Evolutionary conservation across 2,888 invertebrate species (phyloP), one percentile per base, ranked within the genome.

Genomic region (Andrena flavipes): DNA sequence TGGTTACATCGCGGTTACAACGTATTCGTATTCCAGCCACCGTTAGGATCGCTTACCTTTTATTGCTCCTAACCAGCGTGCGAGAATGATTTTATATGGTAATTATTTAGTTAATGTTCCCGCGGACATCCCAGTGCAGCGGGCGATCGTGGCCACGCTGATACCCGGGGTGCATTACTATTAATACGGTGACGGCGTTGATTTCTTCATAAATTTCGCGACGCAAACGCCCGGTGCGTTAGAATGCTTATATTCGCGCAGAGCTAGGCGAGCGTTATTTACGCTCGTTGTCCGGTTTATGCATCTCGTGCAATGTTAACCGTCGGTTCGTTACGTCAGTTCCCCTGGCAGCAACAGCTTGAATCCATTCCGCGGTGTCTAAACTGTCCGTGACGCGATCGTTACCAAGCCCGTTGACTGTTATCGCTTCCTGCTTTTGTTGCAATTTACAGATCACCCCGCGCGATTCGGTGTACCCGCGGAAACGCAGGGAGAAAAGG

Each of bases 81-180:
- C 70, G 56, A 74, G 87, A 71, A 87, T 75, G 76, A 80, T 70
- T 80, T 77, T 86, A 86, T 80, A 76, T 59, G n/a, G 20, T 65
- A 72, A 87, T 87, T 79, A 87, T 86, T 85, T 86, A 71, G 75
- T 59, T 77, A 80, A 80, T 71, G 80, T 30, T 30, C 48, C 10
- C 60, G 48, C n/a, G 49, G 42, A 54, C 81, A 42, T 68, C 23
- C 30, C 13, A 8, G 29, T 20, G 20, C 23, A 68, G 33, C 26
- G 10, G 63, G 65, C 35, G 63, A 68, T 56, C 76, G 62, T 42
- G 64, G 60, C 16, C 26, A 2, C 42, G 59, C 42, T 56, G 71
- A 70, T 64, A 70, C 68, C 73, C 63, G 48, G 59, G 70, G 29
- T 20, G 35, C 59, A 56, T 86, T 79, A 76, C 71, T 75, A 71